Conservation (phyloP, 2,888 invertebrate genomes). For the Ophraella communa region DNA sequence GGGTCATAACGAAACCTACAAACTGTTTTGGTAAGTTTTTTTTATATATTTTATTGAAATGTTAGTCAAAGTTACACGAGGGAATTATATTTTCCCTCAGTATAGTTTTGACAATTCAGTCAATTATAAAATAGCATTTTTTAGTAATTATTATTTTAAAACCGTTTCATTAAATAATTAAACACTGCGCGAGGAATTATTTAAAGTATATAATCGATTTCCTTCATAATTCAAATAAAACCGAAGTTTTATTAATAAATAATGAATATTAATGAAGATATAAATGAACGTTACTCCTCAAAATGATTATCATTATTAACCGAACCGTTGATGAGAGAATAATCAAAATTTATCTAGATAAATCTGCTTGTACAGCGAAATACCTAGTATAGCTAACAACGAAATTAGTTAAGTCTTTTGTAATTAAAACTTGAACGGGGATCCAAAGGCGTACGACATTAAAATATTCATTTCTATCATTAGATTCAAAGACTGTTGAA, state of each 20-base stretch:
- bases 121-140: too few species aligned
- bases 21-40: slow-evolving; percentile 44
- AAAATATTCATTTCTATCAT: background rate
- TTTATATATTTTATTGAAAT: too few species aligned
- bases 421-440: slow-evolving; percentile 28
- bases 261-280: slow-evolving; percentile 24
- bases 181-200: too few species aligned
- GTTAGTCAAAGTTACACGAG: too few species aligned
- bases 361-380: slow-evolving; percentile 36
- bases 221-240: background rate
- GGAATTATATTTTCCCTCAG: background rate
- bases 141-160: too few species aligned
- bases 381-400: slow-evolving; percentile 36
- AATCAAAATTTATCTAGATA: slow-evolving; percentile 21
- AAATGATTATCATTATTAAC: slow-evolving; percentile 27
- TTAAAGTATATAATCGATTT: too few species aligned
- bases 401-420: slow-evolving; percentile 41
- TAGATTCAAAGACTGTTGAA: too few species aligned
- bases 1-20: slow-evolving; percentile 42
- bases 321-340: slow-evolving; percentile 29
- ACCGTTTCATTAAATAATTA: too few species aligned
- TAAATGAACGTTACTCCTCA: slow-evolving; percentile 21
- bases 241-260: slow-evolving; percentile 24
- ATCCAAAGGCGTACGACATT: slow-evolving; percentile 23
- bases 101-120: background rate